Evolutionary conservation across 2,888 invertebrate genomes (phyloP), one percentile per base, ranked within the genome.

Genomic region (Calephelis perditalis): DNA sequence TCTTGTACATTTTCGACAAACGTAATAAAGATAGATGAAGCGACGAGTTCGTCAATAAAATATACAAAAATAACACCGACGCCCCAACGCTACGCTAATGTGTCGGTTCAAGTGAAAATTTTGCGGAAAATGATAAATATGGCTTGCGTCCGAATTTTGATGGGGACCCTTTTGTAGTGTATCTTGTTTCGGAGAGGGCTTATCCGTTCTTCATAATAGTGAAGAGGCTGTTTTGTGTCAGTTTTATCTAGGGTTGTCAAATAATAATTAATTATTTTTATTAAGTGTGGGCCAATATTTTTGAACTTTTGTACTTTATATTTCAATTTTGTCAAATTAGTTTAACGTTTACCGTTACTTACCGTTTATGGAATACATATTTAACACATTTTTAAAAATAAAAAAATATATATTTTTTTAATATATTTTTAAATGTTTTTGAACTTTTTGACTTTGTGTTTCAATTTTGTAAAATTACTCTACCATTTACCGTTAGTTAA

Each of bases 121-220:
- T 81, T 75, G 78, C 78, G 75, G 78, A 79, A 85, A 84, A 87
- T 87, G 86, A 86, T 86, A 86, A 86, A 87, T 84, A 85, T 79
- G 79, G 75, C 69, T 74, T 70, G 76, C 80, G 78, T 76, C 81
- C 81, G 84, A 86, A 88, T 87, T 86, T 84, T 86, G 88, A 87
- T 86, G 83, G 79, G 75, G 73, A 73, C 79, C 84, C 81, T 81
- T 83, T 85, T 85, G 82, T 85, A 79, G 77, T 75, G 81, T 82
- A 82, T 88, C 87, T 82, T 82, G 86, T 88, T 88, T 84, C 88
- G 78, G 79, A 86, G 85, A 84, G 77, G 79, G 79, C 79, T 84
- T 84, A 86, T 82, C 84, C 82, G 72, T 71, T 73, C 76, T 70
- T 74, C 73, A 77, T 82, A 82, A 82, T 83, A 82, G 81, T 82